These are phyloP conservation scores for Cyaniris semiargus DNA, from an alignment of 2,888 invertebrate species.

Conservation along the genomic window DNA sequence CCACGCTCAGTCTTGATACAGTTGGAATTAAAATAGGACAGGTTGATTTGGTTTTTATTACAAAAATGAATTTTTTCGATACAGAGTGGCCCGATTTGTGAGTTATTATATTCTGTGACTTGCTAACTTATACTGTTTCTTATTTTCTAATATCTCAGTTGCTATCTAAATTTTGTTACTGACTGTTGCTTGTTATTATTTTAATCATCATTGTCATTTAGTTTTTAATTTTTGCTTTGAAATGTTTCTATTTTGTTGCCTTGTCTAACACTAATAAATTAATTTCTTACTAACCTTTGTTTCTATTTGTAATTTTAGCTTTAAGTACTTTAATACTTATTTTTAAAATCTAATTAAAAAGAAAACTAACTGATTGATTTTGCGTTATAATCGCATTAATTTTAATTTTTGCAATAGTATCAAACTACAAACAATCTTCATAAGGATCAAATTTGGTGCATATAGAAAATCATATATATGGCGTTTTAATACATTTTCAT, in stretches of 20 bases:
- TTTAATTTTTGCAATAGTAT: not conserved
- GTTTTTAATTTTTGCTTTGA: not conserved
- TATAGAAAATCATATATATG: too few relatives aligned
- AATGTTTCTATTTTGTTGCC: not conserved
- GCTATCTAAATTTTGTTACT: not conserved
- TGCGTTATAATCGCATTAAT: not conserved
- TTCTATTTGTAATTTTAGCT: not conserved
- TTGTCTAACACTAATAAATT: slow-evolving; percentile 15
- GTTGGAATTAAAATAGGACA: slow-evolving; percentile 53
- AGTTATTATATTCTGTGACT: not conserved
- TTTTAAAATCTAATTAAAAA: not conserved
- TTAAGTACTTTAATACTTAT: not conserved
- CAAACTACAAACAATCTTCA: too few relatives aligned
- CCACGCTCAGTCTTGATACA: slow-evolving; percentile 52
- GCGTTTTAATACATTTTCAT: too few relatives aligned
- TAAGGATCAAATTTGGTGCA: too few relatives aligned
- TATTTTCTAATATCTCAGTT: not conserved
- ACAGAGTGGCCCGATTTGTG: slow-evolving; percentile 9
- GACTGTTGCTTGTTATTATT: not conserved
- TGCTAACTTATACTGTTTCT: not conserved
- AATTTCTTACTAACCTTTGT: not conserved
- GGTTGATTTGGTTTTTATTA: slow-evolving; percentile 41
- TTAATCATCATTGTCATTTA: not conserved
- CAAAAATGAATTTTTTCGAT: not conserved
- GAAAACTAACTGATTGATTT: not conserved